These are phyloP conservation scores for Drosophila leontia DNA, from an alignment of 1,140 invertebrate genomes.

Conservation along the genomic window DNA sequence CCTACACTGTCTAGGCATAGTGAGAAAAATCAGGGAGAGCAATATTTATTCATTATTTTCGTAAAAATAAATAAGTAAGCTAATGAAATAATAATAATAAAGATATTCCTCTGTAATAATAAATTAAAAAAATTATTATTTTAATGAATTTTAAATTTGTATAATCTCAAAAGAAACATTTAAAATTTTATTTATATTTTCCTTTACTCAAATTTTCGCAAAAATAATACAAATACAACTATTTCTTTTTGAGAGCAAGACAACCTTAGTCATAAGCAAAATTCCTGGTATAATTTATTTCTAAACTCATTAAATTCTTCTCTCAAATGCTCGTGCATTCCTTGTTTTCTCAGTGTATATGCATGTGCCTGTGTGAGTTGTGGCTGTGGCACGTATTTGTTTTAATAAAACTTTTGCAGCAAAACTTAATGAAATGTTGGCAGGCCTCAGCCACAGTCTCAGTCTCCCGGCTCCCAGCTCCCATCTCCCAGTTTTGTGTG, in stretches of 20 bases:
- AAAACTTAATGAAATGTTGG: conserved; percentile 84
- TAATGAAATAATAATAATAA: too few relatives aligned
- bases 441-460: conserved; percentile 56
- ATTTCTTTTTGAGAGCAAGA: too few relatives aligned
- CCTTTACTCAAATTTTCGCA: too few relatives aligned
- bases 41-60: background rate
- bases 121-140: too few relatives aligned
- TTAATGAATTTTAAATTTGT: too few relatives aligned
- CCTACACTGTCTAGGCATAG: conserved; percentile 4
- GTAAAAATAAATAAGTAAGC: too few relatives aligned
- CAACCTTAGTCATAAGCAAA: background rate
- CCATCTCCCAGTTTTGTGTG: conserved; percentile 14
- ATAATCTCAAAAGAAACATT: background rate
- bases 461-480: conserved; percentile 11
- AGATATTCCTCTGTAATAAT: too few relatives aligned
- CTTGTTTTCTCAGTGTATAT: conserved; percentile 10
- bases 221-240: background rate
- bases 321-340: background rate
- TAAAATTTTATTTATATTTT: background rate
- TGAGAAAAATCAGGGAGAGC: background rate
- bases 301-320: background rate
- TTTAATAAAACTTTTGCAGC: conserved; percentile 82
- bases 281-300: background rate
- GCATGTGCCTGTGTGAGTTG: conserved; percentile 38
- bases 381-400: conserved; percentile 76